Base-by-base conservation (phyloP, 1,140 invertebrate genomes). In the Pseudomyrmex cubaensis region DNA sequence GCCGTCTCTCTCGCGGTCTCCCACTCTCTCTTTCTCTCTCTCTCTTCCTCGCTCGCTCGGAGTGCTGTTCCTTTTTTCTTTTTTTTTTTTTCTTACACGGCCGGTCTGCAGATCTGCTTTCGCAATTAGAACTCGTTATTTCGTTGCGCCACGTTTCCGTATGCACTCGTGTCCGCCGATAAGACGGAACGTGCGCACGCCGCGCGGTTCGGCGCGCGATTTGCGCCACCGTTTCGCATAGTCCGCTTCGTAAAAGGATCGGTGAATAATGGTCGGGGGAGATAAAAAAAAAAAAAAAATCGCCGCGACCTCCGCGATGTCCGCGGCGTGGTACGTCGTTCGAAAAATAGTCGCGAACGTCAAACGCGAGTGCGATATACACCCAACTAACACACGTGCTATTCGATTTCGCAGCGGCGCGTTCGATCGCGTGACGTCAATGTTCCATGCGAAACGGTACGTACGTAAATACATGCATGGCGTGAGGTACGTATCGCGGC, bases 71-170 rank as follows among this genome's bases (percentile, higher is more conserved):
- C 22, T 25, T 25, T 25, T 25, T 25, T 25, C 25, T 25, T 25
- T 25, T 25, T 25, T 25, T 2, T 35, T 82, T 48, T 69, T 67
- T 62, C 56, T 64, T 22, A 25, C 69, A 17, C 87, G 61, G 61
- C 57, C 69, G 69, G 64, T n/a, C 80, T 56, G 77, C 72, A 75
- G 86, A 87, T 89, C 89, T 82, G 88, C 85, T 93, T 93, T 92
- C 92, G 92, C 92, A 93, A 93, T 93, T 92, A 92, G 89, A 92
- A 93, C 92, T 93, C 82, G 92, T 93, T 93, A 93, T 93, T 93
- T 93, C 91, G 91, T 93, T 93, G 92, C 89, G 89, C 85, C 90
- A 90, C 85, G 84, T 92, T 93, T 93, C 92, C 92, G 92, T 90
- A 84, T 92, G 83, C 78, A 74, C 82, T 84, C 73, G 86, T 52